Evolutionary conservation across 35 echinoderm and acorn worm genomes (phyloP).

Genomic region (Strongylocentrotus purpuratus): DNA sequence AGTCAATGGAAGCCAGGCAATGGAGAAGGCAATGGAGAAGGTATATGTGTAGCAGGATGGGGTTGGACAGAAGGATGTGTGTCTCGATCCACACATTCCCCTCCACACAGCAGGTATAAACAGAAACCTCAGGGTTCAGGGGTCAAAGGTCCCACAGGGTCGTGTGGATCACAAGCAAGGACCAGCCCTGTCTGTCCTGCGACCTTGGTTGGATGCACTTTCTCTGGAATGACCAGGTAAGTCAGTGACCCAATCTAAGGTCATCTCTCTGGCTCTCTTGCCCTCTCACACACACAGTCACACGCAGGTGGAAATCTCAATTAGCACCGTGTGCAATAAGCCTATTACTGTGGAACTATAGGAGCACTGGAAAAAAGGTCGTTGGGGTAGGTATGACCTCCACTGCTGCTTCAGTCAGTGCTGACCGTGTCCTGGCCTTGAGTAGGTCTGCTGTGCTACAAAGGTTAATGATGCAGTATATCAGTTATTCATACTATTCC

Average conservation of each 20-base stretch:
- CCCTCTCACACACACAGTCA: background rate
- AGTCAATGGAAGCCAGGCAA: too few species aligned
- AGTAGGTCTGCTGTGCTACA: background rate
- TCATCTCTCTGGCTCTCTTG: background rate
- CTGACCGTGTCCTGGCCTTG: background rate
- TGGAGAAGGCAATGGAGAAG: background rate
- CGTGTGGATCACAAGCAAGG: background rate
- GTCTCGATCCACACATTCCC: background rate
- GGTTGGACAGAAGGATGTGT: background rate
- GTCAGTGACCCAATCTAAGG: background rate
- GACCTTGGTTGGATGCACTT: background rate
- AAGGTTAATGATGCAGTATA: constrained; percentile 4
- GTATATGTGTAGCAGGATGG: background rate
- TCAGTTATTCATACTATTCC: constrained; percentile 12
- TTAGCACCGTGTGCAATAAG: constrained; percentile 6
- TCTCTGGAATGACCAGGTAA: background rate
- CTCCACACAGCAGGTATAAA: background rate
- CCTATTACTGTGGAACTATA: background rate
- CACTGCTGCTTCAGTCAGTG: background rate
- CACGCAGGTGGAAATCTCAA: constrained; percentile 34
- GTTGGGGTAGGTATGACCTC: background rate
- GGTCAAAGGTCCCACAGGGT: background rate
- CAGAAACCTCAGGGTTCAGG: background rate
- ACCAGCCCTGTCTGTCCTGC: background rate
- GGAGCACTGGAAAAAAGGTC: background rate